These are phyloP conservation scores for Eueides isabella DNA, from an alignment of 1,140 invertebrate species.

Conservation along the genomic window DNA sequence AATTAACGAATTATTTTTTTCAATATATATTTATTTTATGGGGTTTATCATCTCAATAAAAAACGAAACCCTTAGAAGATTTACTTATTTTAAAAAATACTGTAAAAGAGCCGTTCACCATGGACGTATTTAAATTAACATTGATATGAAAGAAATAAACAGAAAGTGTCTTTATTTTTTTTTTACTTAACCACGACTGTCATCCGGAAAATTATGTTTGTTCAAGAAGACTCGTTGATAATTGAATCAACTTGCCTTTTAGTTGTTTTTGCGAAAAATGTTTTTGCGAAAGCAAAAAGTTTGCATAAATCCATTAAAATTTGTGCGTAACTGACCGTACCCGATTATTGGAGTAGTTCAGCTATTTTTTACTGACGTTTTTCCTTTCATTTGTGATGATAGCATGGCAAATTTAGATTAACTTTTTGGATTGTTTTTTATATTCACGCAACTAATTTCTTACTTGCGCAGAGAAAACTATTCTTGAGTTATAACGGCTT, in stretches of 20 bases:
- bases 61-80: too few relatives aligned
- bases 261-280: neutral
- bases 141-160: neutral
- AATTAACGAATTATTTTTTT: too few relatives aligned
- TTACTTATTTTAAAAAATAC: too few relatives aligned
- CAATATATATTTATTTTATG: too few relatives aligned
- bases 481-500: too few relatives aligned
- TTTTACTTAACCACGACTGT: neutral
- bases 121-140: too few relatives aligned
- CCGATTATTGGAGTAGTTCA: neutral
- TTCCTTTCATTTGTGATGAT: neutral
- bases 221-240: slow-evolving; percentile 1
- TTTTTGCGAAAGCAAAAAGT: neutral
- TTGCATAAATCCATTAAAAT: neutral
- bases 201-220: neutral
- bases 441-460: neutral
- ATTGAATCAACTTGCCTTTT: neutral
- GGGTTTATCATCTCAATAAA: too few relatives aligned
- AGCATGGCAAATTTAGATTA: neutral
- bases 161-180: too few relatives aligned
- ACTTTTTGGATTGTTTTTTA: neutral
- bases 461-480: neutral
- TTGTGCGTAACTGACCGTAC: neutral
- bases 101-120: too few relatives aligned
- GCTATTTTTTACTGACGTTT: neutral